phyloP scores from a whole-genome alignment of 2,113 vertebrate genomes.

The Pongo pygmaeus region DNA sequence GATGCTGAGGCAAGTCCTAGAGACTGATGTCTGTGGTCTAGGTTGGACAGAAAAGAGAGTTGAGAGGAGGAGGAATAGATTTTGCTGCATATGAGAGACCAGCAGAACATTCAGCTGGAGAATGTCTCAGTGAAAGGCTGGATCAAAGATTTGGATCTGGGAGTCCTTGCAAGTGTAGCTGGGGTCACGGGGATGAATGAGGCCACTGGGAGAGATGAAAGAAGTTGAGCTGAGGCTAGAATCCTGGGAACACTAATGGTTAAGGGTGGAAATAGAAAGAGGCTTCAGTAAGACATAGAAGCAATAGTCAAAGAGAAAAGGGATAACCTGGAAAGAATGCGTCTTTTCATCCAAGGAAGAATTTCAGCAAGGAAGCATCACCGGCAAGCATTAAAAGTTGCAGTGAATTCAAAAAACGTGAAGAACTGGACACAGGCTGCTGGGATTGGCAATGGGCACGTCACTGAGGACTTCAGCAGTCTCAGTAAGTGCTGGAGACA shows the following conservation, averaged over 20 bases:
- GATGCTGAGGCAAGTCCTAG: neutral
- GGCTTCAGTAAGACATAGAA: neutral
- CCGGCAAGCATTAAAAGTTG: neutral
- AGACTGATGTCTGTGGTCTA: neutral
- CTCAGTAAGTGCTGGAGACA: rapidly evolving
- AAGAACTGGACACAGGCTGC: neutral
- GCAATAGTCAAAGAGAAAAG: neutral
- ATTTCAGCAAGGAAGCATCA: neutral
- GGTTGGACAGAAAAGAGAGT: neutral
- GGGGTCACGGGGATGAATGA: neutral
- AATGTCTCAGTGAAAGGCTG: neutral
- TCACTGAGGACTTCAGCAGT: neutral
- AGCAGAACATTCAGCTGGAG: neutral
- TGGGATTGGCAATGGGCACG: rapidly evolving
- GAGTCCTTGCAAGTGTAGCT: neutral
- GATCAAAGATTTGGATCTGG: neutral
- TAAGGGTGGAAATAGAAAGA: neutral
- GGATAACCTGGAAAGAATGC: neutral
- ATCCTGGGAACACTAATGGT: neutral
- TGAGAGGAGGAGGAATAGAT: neutral
- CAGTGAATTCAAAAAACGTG: neutral
- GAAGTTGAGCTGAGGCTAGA: neutral
- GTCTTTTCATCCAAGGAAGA: neutral
- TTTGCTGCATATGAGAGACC: neutral
- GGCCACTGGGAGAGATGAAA: neutral